Conservation (phyloP, 2,113 vertebrate genomes). For the Rhombomys opimus region DNA sequence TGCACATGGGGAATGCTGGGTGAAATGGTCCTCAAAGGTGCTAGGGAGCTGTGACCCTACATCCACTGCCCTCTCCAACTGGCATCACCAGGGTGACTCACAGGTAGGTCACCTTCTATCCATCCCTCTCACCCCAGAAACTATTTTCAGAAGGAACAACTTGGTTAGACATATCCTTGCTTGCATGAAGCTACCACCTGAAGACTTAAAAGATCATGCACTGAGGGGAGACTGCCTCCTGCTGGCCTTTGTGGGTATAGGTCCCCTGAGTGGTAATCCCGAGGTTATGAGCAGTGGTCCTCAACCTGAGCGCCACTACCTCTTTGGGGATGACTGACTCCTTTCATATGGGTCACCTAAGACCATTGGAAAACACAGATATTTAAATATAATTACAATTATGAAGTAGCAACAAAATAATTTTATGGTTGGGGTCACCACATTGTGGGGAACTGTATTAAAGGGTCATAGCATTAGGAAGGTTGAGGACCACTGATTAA, state of each 20-base stretch:
- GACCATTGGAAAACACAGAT: neutral
- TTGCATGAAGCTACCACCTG: fast-evolving
- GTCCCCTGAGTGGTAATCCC: neutral
- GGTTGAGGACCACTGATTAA: neutral
- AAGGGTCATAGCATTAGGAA: neutral
- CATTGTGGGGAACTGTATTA: neutral
- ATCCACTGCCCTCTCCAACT: neutral
- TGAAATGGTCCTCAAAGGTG: neutral
- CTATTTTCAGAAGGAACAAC: neutral
- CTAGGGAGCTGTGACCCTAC: neutral
- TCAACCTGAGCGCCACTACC: neutral
- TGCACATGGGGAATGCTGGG: fast-evolving
- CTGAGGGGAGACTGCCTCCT: slow-evolving; percentile 53
- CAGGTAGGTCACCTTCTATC: neutral
- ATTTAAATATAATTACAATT: neutral
- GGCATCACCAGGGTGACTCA: neutral
- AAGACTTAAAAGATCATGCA: neutral
- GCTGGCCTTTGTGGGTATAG: neutral
- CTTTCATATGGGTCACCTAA: neutral
- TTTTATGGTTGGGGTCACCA: neutral
- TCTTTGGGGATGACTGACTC: neutral
- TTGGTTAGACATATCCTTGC: neutral
- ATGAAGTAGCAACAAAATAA: neutral
- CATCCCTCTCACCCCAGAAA: neutral
- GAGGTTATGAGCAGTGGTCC: neutral